phyloP scores from a whole-genome alignment of 2,113 vertebrate species.

The Piprites chloris region DNA sequence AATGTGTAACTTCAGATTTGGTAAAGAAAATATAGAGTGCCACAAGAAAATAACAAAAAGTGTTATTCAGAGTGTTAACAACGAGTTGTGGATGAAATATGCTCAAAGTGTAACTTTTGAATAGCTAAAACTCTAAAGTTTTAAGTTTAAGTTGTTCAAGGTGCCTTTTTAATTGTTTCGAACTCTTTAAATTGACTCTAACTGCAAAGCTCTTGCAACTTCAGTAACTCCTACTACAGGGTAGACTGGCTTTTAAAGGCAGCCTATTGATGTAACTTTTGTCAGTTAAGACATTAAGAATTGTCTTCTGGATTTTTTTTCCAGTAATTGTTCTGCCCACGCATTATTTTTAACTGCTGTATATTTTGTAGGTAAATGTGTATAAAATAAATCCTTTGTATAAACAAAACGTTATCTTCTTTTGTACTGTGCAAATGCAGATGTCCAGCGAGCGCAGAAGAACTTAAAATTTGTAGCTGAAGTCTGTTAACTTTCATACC shows the following conservation, averaged over 20 bases:
- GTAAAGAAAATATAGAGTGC: not conserved
- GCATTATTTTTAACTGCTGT: constrained; percentile 71
- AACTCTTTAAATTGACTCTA: constrained; percentile 58
- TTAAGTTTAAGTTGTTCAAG: constrained; percentile 62
- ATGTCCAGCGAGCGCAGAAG: not conserved
- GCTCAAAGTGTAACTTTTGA: not conserved
- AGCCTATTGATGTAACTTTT: not conserved
- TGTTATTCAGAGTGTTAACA: constrained; percentile 35
- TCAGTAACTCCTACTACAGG: not conserved
- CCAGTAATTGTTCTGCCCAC: constrained; percentile 19
- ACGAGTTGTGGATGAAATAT: constrained; percentile 28
- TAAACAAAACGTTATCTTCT: constrained; percentile 28
- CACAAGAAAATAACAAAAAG: constrained; percentile 14
- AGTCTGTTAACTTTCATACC: not conserved
- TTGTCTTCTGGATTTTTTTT: constrained; percentile 42
- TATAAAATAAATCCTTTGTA: constrained; percentile 79
- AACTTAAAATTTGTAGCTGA: not conserved
- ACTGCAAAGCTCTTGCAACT: constrained; percentile 27
- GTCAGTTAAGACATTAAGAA: constrained; percentile 38
- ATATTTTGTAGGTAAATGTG: constrained; percentile 77
- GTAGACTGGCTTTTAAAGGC: constrained; percentile 25
- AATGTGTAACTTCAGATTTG: not conserved
- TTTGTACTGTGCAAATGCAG: constrained; percentile 18
- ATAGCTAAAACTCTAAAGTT: constrained; percentile 31
- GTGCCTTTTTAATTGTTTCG: constrained; percentile 73